Base-by-base conservation (phyloP, 2,797 vertebrate genomes). In the Enteromius viviparus region DNA sequence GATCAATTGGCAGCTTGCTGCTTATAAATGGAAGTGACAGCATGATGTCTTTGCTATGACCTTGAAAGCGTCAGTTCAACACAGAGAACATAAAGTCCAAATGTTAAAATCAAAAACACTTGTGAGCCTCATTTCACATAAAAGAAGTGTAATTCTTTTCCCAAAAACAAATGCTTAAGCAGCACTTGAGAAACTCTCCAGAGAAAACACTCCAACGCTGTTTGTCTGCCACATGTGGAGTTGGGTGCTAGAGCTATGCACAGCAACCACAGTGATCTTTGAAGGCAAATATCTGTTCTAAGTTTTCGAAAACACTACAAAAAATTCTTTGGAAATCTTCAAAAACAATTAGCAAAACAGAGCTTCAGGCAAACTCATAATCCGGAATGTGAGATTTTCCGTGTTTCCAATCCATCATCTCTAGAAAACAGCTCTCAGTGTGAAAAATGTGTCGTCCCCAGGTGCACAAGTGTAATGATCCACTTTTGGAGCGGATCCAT, bases 401-500 rank as follows among this genome's bases (percentile, higher is more conserved):
- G 8, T 68, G 47, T 40, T 68, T 47, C 34, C 34, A 58, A 29
- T 71, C 49, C 29, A 75, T 70, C 42, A 34, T 60, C 15, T 37
- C 29, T 65, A 51, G 53, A 68, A 62, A 69, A 76, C 66, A 55
- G 58, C 11, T 11, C 53, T 82, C 23, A 6, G 53, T 60, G 49
- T 51, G 21, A 76, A 51, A 66, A 77, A 77, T 83, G 72, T 77
- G 21, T 60, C 40, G 17, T 29, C 70, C 64, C 85, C 85, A 81
- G 72, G 68, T 81, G 80, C 53, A 78, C 42, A 21, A 45, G 58
- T 62, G 78, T 72, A 78, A 78, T 40, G 40, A 19, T 77, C 72
- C 69, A n/a, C 34, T 69, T 81, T 45, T 84, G 82, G 82, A 84
- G 49, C 55, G 2, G 34, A 80, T 64, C 65, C 71, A 74, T 49